Evolutionary conservation across 2,797 vertebrate species (phyloP).

Genomic region (Morelia viridis): DNA sequence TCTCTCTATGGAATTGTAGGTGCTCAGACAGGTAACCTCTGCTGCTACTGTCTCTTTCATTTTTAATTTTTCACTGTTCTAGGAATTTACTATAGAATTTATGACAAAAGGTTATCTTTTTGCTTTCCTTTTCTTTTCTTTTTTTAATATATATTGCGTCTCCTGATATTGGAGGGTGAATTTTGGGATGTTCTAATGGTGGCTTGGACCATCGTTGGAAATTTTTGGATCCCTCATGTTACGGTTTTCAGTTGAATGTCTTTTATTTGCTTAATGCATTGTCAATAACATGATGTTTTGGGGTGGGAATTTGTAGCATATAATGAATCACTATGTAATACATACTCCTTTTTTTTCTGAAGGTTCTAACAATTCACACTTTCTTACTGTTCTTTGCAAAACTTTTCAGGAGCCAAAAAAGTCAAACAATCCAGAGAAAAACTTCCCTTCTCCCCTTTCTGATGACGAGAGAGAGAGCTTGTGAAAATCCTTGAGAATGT

Average conservation of each 20-base stretch:
- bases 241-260: slow-evolving; percentile 71
- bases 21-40: slow-evolving; percentile 81
- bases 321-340: slow-evolving; percentile 53
- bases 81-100: slow-evolving; percentile 72
- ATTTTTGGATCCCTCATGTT: slow-evolving; percentile 60
- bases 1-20: slow-evolving; percentile 79
- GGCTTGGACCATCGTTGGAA: slow-evolving; percentile 69
- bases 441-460: slow-evolving; percentile 80
- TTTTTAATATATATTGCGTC: slow-evolving; percentile 61
- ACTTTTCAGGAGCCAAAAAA: slow-evolving; percentile 82
- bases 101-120: slow-evolving; percentile 67
- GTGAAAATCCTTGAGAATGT: slow-evolving; percentile 77
- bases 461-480: slow-evolving; percentile 77
- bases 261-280: slow-evolving; percentile 62
- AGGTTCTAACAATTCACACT: slow-evolving; percentile 78
- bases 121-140: slow-evolving; percentile 59
- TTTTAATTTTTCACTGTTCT: slow-evolving; percentile 71
- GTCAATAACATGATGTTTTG: slow-evolving; percentile 38
- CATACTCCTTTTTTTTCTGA: slow-evolving; percentile 60
- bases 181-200: slow-evolving; percentile 69
- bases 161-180: slow-evolving; percentile 60
- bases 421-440: slow-evolving; percentile 80
- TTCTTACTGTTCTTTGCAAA: slow-evolving; percentile 82
- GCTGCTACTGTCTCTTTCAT: slow-evolving; percentile 76
- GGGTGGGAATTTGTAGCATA: slow-evolving; percentile 65